These are phyloP conservation scores for Zaprionus lineosus DNA, from an alignment of 2,888 invertebrate species.

Conservation along the genomic window DNA sequence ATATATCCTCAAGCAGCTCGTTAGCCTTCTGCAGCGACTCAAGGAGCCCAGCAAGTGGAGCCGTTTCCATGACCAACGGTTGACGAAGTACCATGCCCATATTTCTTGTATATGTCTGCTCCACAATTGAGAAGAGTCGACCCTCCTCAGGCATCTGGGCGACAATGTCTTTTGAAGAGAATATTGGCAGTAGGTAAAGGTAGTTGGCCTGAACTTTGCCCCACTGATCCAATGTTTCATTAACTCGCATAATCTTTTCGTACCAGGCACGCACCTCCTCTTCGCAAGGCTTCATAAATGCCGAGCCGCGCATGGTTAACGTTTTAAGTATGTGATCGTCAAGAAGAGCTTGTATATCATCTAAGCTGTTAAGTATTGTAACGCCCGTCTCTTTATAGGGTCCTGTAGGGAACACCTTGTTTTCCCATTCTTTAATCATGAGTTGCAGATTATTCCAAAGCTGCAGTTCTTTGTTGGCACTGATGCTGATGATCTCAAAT, in stretches of 20 bases:
- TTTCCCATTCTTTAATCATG: conserved; percentile 88
- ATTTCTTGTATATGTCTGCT: conserved; percentile 83
- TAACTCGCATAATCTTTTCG: conserved; percentile 84
- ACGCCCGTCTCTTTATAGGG: conserved; percentile 86
- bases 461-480: conserved; percentile 87
- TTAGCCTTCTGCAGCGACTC: conserved; percentile 87
- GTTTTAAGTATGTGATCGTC: conserved; percentile 89
- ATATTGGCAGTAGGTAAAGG: conserved; percentile 87
- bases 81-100: conserved; percentile 80
- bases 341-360: conserved; percentile 86
- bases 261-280: conserved; percentile 85
- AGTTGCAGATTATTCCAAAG: conserved; percentile 86
- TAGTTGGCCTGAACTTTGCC: conserved; percentile 86
- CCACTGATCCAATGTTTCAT: conserved; percentile 86
- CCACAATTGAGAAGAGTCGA: conserved; percentile 84
- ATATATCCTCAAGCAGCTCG: conserved; percentile 85
- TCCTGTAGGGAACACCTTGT: conserved; percentile 84
- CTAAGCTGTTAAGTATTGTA: conserved; percentile 85
- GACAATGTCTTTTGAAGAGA: conserved; percentile 87
- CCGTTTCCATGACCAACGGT: conserved; percentile 83
- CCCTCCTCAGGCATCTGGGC: conserved; percentile 87
- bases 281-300: conserved; percentile 87
- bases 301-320: conserved; percentile 88
- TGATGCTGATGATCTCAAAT: conserved; percentile 88
- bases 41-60: conserved; percentile 86